These are phyloP conservation scores for Podargus strigoides DNA, from an alignment of 2,797 vertebrate genomes.

Conservation along the genomic window DNA sequence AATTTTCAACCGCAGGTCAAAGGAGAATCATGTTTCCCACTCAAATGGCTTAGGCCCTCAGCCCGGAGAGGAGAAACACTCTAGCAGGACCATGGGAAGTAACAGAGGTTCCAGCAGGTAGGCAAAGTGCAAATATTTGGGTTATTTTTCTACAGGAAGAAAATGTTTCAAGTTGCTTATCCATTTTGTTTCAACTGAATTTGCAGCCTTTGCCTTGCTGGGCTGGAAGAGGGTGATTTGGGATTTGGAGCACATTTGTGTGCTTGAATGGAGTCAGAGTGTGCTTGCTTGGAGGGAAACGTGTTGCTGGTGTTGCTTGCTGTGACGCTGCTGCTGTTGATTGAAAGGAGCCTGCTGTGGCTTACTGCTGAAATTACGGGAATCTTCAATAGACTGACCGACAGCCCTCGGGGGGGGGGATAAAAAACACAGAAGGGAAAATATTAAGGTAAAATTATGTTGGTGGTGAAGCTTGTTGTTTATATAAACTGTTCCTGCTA, in stretches of 20 bases:
- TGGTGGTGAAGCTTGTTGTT: neutral
- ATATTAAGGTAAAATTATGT: neutral
- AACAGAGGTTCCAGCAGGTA: neutral
- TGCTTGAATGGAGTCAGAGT: constrained; percentile 6
- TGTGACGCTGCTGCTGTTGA: constrained; percentile 18
- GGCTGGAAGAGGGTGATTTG: constrained; percentile 4
- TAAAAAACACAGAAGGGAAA: neutral
- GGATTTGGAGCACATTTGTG: constrained; percentile 27
- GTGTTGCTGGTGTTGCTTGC: constrained; percentile 2
- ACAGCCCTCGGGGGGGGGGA: neutral
- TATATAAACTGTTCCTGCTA: neutral
- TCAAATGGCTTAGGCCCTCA: neutral
- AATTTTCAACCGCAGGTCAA: neutral
- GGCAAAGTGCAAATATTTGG: neutral
- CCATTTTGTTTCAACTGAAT: constrained; percentile 37
- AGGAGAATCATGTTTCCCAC: neutral
- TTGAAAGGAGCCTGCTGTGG: constrained; percentile 54
- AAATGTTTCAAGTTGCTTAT: neutral
- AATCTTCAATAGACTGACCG: neutral
- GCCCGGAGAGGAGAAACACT: neutral
- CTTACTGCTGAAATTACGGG: constrained; percentile 30
- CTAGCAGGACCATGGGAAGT: neutral
- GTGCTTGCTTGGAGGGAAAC: constrained; percentile 25
- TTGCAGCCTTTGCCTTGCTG: constrained; percentile 47
- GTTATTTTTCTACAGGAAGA: neutral